phyloP scores from a whole-genome alignment of 2,797 vertebrate genomes.

The Rhinichthys osculus region DNA sequence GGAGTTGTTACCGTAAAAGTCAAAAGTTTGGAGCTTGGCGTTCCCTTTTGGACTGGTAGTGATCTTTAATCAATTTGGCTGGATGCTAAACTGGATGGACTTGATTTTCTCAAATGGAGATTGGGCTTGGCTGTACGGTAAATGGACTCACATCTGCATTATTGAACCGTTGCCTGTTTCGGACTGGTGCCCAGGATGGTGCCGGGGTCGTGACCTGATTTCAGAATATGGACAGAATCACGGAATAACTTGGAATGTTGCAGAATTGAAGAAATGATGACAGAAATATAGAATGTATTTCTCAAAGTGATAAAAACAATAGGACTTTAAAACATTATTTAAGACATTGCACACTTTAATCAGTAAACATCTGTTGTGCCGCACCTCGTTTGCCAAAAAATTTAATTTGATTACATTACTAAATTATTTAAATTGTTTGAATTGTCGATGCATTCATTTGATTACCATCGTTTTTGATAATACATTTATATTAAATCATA shows the following conservation, averaged over 20 bases:
- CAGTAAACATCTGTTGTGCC: background rate
- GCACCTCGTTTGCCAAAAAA: background rate
- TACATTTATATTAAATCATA: background rate
- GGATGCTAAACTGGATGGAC: constrained; percentile 66
- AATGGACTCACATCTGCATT: constrained; percentile 9
- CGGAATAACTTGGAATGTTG: background rate
- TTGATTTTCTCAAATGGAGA: background rate
- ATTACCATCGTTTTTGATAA: background rate
- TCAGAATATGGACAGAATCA: background rate
- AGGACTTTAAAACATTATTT: background rate
- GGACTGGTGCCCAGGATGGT: background rate
- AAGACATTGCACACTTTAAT: background rate
- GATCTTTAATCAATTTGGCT: constrained; percentile 68
- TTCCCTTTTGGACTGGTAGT: constrained; percentile 19
- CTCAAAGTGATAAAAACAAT: background rate
- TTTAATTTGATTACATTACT: background rate
- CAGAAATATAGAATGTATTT: background rate
- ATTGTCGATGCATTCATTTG: background rate
- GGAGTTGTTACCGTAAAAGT: constrained; percentile 2
- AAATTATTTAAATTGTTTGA: background rate
- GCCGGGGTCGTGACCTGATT: background rate
- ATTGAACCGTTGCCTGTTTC: background rate
- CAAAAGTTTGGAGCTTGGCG: background rate
- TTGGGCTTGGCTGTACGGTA: constrained; percentile 5
- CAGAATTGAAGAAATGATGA: background rate